phyloP scores from a whole-genome alignment of 2,797 vertebrate species.

The Scolopax bukidnonensis region DNA sequence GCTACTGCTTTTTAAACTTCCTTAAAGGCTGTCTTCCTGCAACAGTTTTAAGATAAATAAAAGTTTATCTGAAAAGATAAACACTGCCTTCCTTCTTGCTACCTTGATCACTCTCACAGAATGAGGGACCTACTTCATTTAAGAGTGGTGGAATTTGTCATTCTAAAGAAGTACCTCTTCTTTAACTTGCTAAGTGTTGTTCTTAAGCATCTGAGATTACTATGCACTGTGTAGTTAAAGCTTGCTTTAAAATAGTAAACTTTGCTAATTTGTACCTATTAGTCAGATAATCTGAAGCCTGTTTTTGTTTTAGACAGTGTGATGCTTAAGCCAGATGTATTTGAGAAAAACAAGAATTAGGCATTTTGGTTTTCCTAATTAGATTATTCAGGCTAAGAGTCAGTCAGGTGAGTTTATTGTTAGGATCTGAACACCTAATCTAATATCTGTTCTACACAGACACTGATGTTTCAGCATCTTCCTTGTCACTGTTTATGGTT shows the following conservation, averaged over 20 bases:
- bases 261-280: background rate
- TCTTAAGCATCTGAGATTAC: background rate
- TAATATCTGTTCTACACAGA: background rate
- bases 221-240: background rate
- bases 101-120: background rate
- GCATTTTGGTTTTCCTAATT: background rate
- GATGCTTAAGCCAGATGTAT: background rate
- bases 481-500: background rate
- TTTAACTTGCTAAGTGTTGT: background rate
- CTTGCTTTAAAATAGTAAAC: background rate
- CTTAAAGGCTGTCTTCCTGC: background rate
- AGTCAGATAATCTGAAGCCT: background rate
- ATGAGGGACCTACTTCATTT: background rate
- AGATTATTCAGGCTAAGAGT: background rate
- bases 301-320: background rate
- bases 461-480: background rate
- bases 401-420: background rate
- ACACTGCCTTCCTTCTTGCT: background rate
- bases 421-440: background rate
- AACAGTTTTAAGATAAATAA: background rate
- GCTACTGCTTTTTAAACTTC: background rate
- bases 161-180: background rate
- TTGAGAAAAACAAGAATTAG: background rate
- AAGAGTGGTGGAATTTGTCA: background rate
- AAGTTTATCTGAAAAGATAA: background rate